Evolutionary conservation across 1,140 invertebrate species (phyloP).

Genomic region (Heterodera schachtii): DNA sequence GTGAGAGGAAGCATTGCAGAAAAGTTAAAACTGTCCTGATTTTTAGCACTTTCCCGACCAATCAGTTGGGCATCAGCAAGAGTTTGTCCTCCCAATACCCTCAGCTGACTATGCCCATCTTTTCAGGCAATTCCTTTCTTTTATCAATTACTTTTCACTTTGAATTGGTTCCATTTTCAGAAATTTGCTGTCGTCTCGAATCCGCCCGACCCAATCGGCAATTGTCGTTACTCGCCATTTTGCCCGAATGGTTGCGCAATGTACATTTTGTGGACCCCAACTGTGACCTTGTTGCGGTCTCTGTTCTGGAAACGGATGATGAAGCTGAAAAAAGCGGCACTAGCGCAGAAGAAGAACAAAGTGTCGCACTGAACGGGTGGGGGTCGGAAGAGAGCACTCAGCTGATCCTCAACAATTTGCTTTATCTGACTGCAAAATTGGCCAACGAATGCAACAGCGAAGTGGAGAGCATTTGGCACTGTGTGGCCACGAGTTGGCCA

Average conservation of each 20-base stretch:
- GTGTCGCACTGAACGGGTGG: constrained; percentile 13
- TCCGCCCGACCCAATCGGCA: constrained; percentile 66
- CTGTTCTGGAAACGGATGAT: not conserved
- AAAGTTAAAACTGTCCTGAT: no score
- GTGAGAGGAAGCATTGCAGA: no score
- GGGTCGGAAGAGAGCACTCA: constrained; percentile 85
- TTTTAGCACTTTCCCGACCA: constrained; percentile 66
- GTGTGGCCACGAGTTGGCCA: constrained; percentile 89
- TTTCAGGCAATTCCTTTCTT: constrained; percentile 79
- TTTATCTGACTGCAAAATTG: constrained; percentile 96
- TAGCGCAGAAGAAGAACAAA: constrained; percentile 17
- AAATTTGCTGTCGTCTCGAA: constrained; percentile 93
- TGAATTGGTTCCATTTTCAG: constrained; percentile 69
- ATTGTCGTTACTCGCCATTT: constrained; percentile 77
- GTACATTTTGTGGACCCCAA: constrained; percentile 97
- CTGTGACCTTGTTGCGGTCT: constrained; percentile 74
- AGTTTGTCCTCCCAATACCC: constrained; percentile 90
- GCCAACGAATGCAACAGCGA: constrained; percentile 91
- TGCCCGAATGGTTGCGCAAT: constrained; percentile 87
- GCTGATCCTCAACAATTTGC: constrained; percentile 97
- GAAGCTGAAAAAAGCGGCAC: not conserved
- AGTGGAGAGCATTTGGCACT: constrained; percentile 91
- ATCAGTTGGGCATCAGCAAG: constrained; percentile 83
- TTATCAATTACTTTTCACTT: constrained; percentile 24
- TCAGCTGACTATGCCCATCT: constrained; percentile 97